Base-by-base conservation (phyloP, 1,140 invertebrate genomes). In the Oedothorax gibbosus region DNA sequence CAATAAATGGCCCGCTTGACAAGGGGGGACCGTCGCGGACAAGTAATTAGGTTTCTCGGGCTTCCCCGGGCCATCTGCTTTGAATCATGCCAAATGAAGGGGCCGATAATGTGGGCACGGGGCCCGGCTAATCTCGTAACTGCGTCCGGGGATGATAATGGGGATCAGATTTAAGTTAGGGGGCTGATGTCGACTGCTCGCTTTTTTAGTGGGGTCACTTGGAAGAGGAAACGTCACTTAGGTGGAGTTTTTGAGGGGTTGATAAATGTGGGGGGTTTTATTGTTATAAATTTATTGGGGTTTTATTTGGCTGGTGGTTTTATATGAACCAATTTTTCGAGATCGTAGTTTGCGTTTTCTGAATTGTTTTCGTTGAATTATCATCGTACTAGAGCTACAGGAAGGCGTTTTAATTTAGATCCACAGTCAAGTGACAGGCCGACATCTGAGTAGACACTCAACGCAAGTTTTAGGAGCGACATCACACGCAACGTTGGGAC, bases 21-120 rank as follows among this genome's bases (percentile, higher is more conserved):
- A 69, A 66, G 65, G 66, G 66, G 35, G 35, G 35, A 15, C 20
- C 51, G 21, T 64, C 62, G 77, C 65, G 77, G 77, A 80, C 77
- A 80, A 80, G 77, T 80, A 80, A 80, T 80, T 80, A 80, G 77
- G 77, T 80, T 80, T 80, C 76, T 66, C 65, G 53, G 57, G 53
- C 65, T 57, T 50, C 21, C 0, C 18, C n/a, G 53, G 77, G 77
- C 77, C 77, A 80, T 80, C 77, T 80, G 77, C 77, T 80, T 80
- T 80, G 77, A 68, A 80, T 80, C 77, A 80, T 69, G 62, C 65
- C 65, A 71, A 80, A 80, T 80, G 77, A 80, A 69, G 35, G 60
- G 77, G 65, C 77, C 77, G 65, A 69, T 54, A 69, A 69, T 69
- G 35, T 56, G 15, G 53, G 54, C 21, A 56, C 7, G 50, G n/a